Conservation (phyloP, 2,888 invertebrate species). For the Mystacides longicornis region DNA sequence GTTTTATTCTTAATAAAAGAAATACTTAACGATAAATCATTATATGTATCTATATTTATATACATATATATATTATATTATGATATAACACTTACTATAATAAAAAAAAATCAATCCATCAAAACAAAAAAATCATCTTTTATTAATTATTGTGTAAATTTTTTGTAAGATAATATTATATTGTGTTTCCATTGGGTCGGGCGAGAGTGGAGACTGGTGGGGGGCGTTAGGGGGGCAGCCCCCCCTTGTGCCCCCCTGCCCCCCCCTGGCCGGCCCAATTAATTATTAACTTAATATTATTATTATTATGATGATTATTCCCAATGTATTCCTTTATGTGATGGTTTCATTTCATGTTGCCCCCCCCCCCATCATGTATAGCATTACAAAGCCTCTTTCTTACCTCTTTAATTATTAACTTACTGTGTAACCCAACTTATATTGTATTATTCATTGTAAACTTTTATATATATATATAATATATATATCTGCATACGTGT, state of each 20-base stretch:
- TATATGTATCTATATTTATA: too few relatives aligned
- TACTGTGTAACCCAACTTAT: too few relatives aligned
- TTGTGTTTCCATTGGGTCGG: slow-evolving; percentile 6
- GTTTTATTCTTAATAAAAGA: too few relatives aligned
- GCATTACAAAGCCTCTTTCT: not conserved
- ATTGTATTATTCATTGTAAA: too few relatives aligned
- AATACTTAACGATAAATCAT: too few relatives aligned
- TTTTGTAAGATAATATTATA: slow-evolving; percentile 26
- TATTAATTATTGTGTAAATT: slow-evolving; percentile 23
- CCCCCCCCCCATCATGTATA: not conserved
- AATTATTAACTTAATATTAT: not conserved
- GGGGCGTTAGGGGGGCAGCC: not conserved
- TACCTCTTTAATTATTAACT: not conserved
- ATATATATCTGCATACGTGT: not conserved
- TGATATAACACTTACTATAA: too few relatives aligned
- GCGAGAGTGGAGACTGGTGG: not conserved
- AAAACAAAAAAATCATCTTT: slow-evolving; percentile 9
- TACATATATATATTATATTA: too few relatives aligned
- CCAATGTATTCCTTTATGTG: slow-evolving; percentile 1
- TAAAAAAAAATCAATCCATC: too few relatives aligned
- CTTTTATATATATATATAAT: not conserved
- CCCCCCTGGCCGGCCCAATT: not conserved
- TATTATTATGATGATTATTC: not conserved
- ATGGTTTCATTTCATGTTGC: not conserved
- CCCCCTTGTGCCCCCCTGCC: not conserved